phyloP scores from a whole-genome alignment of 2,113 vertebrate species.

The Ctenodactylus gundi region DNA sequence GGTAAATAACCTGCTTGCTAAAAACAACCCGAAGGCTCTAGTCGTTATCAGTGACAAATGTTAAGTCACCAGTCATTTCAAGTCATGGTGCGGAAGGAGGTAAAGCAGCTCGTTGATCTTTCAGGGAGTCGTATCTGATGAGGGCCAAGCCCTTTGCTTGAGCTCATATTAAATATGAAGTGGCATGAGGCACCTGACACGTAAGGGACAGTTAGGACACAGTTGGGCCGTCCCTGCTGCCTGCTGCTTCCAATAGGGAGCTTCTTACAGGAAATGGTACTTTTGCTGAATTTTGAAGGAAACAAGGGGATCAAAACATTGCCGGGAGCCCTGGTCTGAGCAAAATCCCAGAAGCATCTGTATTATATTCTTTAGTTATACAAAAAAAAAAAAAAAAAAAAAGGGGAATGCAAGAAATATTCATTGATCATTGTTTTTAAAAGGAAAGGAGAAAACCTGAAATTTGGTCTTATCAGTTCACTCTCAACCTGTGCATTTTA shows the following conservation, averaged over 20 bases:
- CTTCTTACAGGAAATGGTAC: neutral
- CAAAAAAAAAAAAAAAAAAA: conserved; percentile 2
- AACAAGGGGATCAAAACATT: neutral
- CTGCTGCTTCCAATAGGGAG: neutral
- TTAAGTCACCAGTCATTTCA: neutral
- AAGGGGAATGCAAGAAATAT: neutral
- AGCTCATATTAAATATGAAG: neutral
- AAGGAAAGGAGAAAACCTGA: neutral
- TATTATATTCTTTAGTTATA: neutral
- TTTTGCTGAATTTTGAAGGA: neutral
- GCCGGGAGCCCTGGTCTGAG: neutral
- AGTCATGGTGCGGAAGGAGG: neutral
- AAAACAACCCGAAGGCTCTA: neutral
- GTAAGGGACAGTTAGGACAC: neutral
- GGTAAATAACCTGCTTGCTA: conserved; percentile 81
- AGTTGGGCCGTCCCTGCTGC: neutral
- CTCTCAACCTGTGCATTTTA: neutral
- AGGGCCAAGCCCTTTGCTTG: neutral
- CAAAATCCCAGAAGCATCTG: neutral
- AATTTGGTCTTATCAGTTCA: neutral
- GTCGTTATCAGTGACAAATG: neutral
- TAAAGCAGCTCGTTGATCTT: neutral
- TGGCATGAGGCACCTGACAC: too few species aligned
- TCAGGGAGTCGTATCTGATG: neutral
- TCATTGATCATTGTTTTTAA: neutral